A percentile compares a stretch with the other conserved stretches of the same genome.
These are phyloP conservation scores for Addax nasomaculatus DNA, from an alignment of 2,113 vertebrate species.

Conservation along the genomic window DNA sequence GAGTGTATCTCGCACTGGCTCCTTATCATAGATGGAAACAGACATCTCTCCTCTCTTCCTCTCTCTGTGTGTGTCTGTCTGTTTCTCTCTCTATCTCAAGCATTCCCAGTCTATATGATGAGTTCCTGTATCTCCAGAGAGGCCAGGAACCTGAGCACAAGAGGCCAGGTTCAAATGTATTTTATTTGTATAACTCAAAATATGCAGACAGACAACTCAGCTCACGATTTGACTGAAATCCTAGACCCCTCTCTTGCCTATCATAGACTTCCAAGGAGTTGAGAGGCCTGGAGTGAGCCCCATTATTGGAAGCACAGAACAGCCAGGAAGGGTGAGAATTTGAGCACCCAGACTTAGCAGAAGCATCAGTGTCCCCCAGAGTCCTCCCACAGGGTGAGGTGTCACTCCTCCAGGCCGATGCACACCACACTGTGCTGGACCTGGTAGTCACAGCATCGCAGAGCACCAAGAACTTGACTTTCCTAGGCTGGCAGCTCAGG, in stretches of 20 bases:
- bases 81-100: background rate
- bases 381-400: accelerated
- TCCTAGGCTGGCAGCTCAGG: background rate
- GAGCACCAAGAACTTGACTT: background rate
- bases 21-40: background rate
- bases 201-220: background rate
- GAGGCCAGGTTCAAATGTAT: background rate
- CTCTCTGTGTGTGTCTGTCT: background rate
- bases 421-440: background rate
- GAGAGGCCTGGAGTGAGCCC: background rate
- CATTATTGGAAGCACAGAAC: background rate
- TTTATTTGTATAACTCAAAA: background rate
- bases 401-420: no score
- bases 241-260: background rate
- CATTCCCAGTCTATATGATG: no score
- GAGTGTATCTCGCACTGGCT: background rate
- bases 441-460: accelerated
- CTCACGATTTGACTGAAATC: background rate
- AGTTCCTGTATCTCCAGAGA: background rate
- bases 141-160: background rate
- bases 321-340: background rate
- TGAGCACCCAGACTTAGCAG: background rate
- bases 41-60: background rate
- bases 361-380: no score
- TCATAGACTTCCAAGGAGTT: background rate